Evolutionary conservation across 1,140 invertebrate species (phyloP), one percentile per base, ranked within the genome.

Genomic region (Drosophila sp.): DNA sequence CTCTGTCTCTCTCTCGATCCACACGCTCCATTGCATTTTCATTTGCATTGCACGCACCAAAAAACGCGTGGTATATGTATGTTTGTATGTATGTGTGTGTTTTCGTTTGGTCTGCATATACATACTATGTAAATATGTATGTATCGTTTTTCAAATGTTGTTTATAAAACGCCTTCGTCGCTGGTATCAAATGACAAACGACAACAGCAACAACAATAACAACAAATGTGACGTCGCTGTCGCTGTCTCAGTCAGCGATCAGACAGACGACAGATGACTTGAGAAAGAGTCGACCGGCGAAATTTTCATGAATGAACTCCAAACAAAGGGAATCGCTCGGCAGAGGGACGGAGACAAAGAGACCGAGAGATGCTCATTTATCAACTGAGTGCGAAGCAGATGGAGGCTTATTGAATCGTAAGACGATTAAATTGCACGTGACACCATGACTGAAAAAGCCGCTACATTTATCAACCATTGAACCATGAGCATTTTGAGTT

Each of bases 401-500:
- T 1, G 13, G 13, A 2, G 40, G 14, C 13, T 13, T 59, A 32
- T 58, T 58, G 54, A 78, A 80, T 72, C 80, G 72, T 86, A 86
- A 81, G 78, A 64, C 78, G 81, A 75, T 86, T 86, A 86, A 80
- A 79, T 86, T 86, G 81, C 81, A 86, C 82, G 74, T 86, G 81
- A 86, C 81, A 86, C 71, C 78, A 50, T 54, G 69, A 29, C 53
- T 34, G 43, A 61, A 69, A 58, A 69, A 58, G 50, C 62, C 58
- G 74, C 51, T 62, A 62, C 73, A 53, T 72, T 61, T 76, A 72
- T 62, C 63, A 76, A 51, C 64, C 64, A 45, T 21, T 29, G 54
- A 53, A 51, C 45, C 45, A 46, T 59, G 56, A 43, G 62, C 48
- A 13, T 51, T 51, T 14, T 7, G n/a, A 16, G 11, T 51, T 63